Percentiles rank a stretch among this genome's conserved stretches.
These are phyloP conservation scores for Holothuria leucospilota DNA, from an alignment of 53 echinoderm and acorn worm genomes.

Conservation along the genomic window DNA sequence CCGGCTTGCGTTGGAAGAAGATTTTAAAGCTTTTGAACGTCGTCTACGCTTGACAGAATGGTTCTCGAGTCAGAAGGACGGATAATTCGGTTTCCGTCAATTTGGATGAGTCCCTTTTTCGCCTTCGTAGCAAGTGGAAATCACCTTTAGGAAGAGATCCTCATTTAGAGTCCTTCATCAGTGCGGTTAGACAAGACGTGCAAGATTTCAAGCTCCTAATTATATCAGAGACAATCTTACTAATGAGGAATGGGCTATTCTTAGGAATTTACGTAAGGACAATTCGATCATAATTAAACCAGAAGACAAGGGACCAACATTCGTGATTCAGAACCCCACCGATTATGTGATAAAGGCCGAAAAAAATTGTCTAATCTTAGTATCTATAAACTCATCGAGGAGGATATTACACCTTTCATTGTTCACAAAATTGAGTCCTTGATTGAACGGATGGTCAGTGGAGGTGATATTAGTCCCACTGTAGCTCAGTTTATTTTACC, in stretches of 20 bases:
- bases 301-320: not conserved
- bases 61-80: too few species aligned
- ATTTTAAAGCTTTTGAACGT: too few species aligned
- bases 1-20: too few species aligned
- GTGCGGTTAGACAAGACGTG: not conserved
- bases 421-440: not conserved
- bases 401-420: not conserved
- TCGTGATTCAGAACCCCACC: not conserved
- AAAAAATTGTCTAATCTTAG: not conserved
- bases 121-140: too few species aligned
- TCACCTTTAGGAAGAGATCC: not conserved
- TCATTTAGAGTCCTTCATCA: constrained; percentile 12
- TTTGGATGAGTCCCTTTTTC: too few species aligned
- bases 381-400: not conserved
- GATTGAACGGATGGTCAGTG: not conserved
- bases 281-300: not conserved
- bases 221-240: not conserved
- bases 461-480: not conserved
- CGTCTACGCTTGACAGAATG: too few species aligned
- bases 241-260: not conserved
- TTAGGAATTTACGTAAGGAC: not conserved
- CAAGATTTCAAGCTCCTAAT: not conserved
- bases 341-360: not conserved
- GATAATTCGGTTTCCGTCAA: too few species aligned
- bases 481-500: not conserved